Conservation (phyloP, 2,888 invertebrate species). For the Melanostoma scalare region DNA sequence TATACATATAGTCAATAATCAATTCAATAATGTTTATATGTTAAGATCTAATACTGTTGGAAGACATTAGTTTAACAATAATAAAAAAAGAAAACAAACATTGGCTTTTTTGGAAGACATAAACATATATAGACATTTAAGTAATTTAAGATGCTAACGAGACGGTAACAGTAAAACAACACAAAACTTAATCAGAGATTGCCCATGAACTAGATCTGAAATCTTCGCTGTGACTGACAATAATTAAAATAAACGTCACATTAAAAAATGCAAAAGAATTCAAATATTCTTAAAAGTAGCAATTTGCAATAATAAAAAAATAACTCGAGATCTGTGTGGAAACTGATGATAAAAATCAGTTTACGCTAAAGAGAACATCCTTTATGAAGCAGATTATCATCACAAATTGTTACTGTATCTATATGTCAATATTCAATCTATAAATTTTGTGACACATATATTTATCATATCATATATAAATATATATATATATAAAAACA, state of each 20-base stretch:
- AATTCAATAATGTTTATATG: slow-evolving; percentile 78
- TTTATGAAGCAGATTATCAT: not conserved
- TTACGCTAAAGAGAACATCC: slow-evolving; percentile 14
- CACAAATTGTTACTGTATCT: slow-evolving; percentile 62
- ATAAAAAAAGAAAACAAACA: slow-evolving; percentile 73
- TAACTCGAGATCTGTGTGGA: slow-evolving; percentile 3
- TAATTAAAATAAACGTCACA: slow-evolving; percentile 77
- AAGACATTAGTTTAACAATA: slow-evolving; percentile 75
- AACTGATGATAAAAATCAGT: slow-evolving; percentile 10
- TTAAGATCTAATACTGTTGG: slow-evolving; percentile 74
- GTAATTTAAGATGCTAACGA: slow-evolving; percentile 61
- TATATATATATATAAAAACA: slow-evolving; percentile 44
- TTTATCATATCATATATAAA: slow-evolving; percentile 69
- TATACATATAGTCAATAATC: slow-evolving; percentile 76
- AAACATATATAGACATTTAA: slow-evolving; percentile 64
- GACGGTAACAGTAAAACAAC: slow-evolving; percentile 65
- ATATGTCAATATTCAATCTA: slow-evolving; percentile 70
- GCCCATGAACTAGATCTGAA: slow-evolving; percentile 73
- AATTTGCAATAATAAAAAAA: slow-evolving; percentile 20
- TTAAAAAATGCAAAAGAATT: slow-evolving; percentile 52
- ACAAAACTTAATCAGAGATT: slow-evolving; percentile 57
- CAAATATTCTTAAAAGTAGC: slow-evolving; percentile 48
- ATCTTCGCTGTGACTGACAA: slow-evolving; percentile 82
- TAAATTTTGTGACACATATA: slow-evolving; percentile 68
- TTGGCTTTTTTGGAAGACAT: slow-evolving; percentile 80